Percentiles rank a stretch among this genome's conserved stretches.
Conservation (phyloP, 2,888 invertebrate genomes). For the Buathra laborator region DNA sequence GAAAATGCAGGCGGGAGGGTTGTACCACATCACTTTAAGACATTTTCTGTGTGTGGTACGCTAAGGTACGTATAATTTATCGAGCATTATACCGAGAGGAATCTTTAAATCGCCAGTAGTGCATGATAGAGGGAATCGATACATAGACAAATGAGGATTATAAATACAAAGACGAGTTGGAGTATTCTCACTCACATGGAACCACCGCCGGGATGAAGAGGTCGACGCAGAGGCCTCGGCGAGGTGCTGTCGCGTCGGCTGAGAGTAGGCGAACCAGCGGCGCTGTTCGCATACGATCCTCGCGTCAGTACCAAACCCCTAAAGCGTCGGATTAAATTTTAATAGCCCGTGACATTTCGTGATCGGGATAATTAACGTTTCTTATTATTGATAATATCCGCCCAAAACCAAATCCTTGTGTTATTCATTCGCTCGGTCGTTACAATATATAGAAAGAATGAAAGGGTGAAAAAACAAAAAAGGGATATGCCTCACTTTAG, state of each 20-base stretch:
- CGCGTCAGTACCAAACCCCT: constrained; percentile 83
- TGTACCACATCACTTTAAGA: constrained; percentile 1
- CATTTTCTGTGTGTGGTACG: constrained; percentile 9
- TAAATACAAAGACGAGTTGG: constrained; percentile 80
- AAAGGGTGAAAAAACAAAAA: neutral
- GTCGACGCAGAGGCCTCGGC: constrained; percentile 82
- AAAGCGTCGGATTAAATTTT: neutral
- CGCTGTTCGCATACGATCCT: constrained; percentile 79
- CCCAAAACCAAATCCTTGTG: too few species aligned
- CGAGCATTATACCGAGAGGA: constrained; percentile 16
- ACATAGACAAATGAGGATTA: constrained; percentile 80
- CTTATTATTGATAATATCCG: too few species aligned
- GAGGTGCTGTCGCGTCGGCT: constrained; percentile 83
- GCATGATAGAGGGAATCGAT: constrained; percentile 79
- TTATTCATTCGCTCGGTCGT: too few species aligned
- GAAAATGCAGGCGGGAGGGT: too few species aligned
- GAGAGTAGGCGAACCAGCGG: constrained; percentile 81
- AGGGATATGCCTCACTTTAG: constrained; percentile 87
- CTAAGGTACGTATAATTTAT: constrained; percentile 8
- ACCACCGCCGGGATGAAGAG: constrained; percentile 83
- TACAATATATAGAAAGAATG: neutral
- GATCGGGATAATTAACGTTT: too few species aligned
- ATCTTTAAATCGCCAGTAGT: constrained; percentile 69
- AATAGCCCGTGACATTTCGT: neutral
- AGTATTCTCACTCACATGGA: constrained; percentile 84